Conservation (phyloP, 1,140 invertebrate species). For the Caenorhabditis inopinata region DNA sequence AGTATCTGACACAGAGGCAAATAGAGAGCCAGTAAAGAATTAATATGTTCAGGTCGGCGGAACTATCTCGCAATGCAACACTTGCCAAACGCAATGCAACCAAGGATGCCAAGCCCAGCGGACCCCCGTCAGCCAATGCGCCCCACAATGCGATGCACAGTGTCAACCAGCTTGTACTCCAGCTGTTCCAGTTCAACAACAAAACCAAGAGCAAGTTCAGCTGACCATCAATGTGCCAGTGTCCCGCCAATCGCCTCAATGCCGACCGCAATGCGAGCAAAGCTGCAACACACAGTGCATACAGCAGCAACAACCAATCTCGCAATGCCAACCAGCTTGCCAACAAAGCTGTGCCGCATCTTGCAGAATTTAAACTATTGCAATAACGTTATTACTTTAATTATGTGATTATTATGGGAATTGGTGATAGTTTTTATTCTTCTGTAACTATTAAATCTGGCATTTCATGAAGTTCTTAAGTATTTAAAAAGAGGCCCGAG, state of each 20-base stretch:
- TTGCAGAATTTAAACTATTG: background rate
- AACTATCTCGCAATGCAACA: slow-evolving; percentile 1
- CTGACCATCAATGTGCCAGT: slow-evolving; percentile 15
- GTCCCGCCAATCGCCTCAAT: background rate
- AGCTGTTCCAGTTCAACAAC: background rate
- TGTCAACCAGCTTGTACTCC: slow-evolving; percentile 4
- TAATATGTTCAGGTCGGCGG: background rate
- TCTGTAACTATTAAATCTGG: too few relatives aligned
- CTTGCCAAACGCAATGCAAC: slow-evolving; percentile 9
- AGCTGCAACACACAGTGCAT: slow-evolving; percentile 1
- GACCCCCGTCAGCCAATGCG: background rate
- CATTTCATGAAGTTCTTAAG: too few relatives aligned
- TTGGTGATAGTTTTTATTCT: too few relatives aligned
- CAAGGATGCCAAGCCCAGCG: background rate
- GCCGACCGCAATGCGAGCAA: slow-evolving; percentile 3
- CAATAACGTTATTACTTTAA: background rate
- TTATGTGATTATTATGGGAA: background rate
- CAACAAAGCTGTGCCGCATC: background rate
- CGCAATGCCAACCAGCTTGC: slow-evolving; percentile 7
- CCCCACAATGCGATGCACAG: slow-evolving; percentile 8
- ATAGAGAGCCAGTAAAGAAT: too few relatives aligned
- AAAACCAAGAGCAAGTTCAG: slow-evolving; percentile 4
- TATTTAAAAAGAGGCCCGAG: too few relatives aligned
- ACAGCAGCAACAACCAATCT: slow-evolving; percentile 17
- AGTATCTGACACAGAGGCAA: too few relatives aligned